A percentile compares a stretch with the other conserved stretches of the same genome.
Evolutionary conservation across 1,140 invertebrate genomes (phyloP).

Genomic region (Lasioglossum baleicum): DNA sequence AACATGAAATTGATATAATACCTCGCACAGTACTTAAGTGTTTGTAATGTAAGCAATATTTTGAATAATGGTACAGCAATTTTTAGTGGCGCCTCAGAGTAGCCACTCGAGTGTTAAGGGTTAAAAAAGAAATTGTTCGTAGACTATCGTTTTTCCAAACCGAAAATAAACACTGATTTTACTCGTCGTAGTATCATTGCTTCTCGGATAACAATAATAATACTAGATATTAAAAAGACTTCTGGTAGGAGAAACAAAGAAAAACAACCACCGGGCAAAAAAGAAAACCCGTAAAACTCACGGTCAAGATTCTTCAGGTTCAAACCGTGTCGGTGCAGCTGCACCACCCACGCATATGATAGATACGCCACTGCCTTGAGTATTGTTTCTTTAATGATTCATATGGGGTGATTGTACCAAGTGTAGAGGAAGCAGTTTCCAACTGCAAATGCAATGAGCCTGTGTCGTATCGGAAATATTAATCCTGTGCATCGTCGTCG

Average conservation of each 20-base stretch:
- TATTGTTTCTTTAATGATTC: conserved; percentile 69
- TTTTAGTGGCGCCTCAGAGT: too few species aligned
- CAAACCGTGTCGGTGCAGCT: conserved; percentile 54
- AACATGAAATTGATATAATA: too few species aligned
- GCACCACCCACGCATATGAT: conserved; percentile 65
- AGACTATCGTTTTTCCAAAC: too few species aligned
- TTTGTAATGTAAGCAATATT: too few species aligned
- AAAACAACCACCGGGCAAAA: conserved; percentile 12
- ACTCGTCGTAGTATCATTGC: too few species aligned
- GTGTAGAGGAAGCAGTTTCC: conserved; percentile 65
- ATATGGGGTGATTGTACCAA: conserved; percentile 65
- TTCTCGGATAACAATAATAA: too few species aligned
- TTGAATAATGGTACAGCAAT: too few species aligned
- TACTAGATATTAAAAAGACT: background rate
- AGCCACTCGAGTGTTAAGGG: too few species aligned
- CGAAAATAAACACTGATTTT: too few species aligned
- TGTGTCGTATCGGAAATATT: conserved; percentile 63
- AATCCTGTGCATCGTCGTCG: conserved; percentile 50
- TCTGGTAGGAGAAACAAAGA: conserved; percentile 3
- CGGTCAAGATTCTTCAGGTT: conserved; percentile 58
- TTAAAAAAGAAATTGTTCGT: too few species aligned
- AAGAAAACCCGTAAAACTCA: conserved; percentile 45
- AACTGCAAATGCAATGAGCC: conserved; percentile 62
- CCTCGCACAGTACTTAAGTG: too few species aligned
- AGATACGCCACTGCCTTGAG: conserved; percentile 67